phyloP scores from a whole-genome alignment of 2,888 invertebrate species.

The Nudaria mundana region DNA sequence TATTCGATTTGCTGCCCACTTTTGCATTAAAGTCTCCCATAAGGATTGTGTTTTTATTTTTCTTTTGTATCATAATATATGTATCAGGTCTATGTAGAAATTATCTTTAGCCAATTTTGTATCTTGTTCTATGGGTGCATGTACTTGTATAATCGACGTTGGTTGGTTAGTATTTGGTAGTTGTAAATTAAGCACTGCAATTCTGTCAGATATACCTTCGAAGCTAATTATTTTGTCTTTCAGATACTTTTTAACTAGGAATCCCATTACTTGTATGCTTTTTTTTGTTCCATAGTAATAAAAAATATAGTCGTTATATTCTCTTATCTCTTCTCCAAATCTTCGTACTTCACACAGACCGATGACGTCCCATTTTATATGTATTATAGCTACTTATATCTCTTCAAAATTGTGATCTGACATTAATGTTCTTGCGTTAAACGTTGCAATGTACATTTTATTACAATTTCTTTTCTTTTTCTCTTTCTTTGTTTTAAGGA shows the following conservation, averaged over 20 bases:
- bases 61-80: neutral
- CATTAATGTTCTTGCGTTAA: slow-evolving; percentile 11
- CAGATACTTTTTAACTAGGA: neutral
- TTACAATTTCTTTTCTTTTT: neutral
- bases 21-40: neutral
- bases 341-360: too few relatives aligned
- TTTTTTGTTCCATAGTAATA: slow-evolving; percentile 10
- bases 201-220: slow-evolving; percentile 10
- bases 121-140: neutral
- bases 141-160: neutral
- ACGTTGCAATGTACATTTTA: slow-evolving; percentile 7
- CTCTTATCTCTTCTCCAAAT: neutral
- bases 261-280: neutral
- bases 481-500: neutral
- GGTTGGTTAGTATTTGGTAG: neutral
- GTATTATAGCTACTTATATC: slow-evolving; percentile 10
- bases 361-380: slow-evolving; percentile 14
- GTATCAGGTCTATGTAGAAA: slow-evolving; percentile 2
- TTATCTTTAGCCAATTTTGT: slow-evolving; percentile 4
- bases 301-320: slow-evolving; percentile 8
- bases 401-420: slow-evolving; percentile 9
- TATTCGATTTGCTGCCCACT: slow-evolving; percentile 1
- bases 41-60: slow-evolving; percentile 3
- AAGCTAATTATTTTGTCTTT: neutral
- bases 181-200: neutral